Evolutionary conservation across 2,888 invertebrate species (phyloP).

Genomic region (Drosophila subquinaria): DNA sequence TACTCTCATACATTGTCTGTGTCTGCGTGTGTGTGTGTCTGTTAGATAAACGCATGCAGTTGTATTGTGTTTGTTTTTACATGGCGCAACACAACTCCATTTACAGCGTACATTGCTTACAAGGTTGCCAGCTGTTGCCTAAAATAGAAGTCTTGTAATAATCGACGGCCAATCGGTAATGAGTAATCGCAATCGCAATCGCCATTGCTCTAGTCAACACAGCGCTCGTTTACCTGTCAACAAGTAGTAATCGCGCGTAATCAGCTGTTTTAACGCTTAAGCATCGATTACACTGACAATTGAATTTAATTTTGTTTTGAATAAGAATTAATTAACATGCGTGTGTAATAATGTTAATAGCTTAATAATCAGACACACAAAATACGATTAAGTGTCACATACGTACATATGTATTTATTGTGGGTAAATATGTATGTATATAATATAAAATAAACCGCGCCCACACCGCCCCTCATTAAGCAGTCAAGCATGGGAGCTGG

Average conservation of each 20-base stretch:
- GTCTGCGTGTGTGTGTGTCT: not conserved
- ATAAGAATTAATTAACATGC: constrained; percentile 38
- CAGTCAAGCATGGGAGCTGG: constrained; percentile 24
- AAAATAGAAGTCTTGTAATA: constrained; percentile 46
- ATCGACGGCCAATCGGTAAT: constrained; percentile 16
- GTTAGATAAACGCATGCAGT: constrained; percentile 36
- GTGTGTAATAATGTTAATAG: constrained; percentile 23
- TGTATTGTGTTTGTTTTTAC: constrained; percentile 22
- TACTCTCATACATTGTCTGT: constrained; percentile 3
- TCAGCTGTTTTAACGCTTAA: constrained; percentile 35
- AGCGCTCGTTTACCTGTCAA: constrained; percentile 24
- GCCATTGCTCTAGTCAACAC: no score
- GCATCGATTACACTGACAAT: constrained; percentile 42
- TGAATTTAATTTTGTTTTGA: constrained; percentile 24
- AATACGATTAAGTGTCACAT: constrained; percentile 7
- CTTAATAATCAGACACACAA: constrained; percentile 30
- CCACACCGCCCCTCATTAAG: constrained; percentile 25
- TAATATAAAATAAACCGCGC: constrained; percentile 4
- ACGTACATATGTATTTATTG: not conserved
- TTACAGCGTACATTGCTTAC: constrained; percentile 27
- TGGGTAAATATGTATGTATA: not conserved
- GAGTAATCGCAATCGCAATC: constrained; percentile 20
- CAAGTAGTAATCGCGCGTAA: constrained; percentile 15
- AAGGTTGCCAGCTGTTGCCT: constrained; percentile 44
- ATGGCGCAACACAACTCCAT: constrained; percentile 43